Base-by-base conservation (phyloP, 2,888 invertebrate genomes). In the Eueremaeus valkanovi region DNA sequence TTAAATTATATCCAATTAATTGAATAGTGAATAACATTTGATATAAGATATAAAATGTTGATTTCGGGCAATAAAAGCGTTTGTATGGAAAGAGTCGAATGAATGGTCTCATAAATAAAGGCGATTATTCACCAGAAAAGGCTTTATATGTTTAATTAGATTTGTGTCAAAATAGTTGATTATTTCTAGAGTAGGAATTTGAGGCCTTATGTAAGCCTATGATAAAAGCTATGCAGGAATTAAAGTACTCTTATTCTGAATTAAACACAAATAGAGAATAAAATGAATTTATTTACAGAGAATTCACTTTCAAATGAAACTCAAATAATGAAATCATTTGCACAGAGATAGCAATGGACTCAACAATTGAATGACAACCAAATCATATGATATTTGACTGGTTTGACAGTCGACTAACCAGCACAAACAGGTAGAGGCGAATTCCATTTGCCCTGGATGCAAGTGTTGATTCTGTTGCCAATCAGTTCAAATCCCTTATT, bases 361-460 rank as follows among this genome's bases (percentile, higher is more conserved):
- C 13, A 42, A 42, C 13, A 42, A 42, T 42, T 11, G 42, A 13
- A 11, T 11, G 13, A 42, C 49, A 55, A 13, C 1, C 6, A 70
- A 27, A 33, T 40, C 13, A 33, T 24, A 27, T 31, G n/a, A 16
- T 70, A 73, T 18, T 73, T n/a, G 58, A 29, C 24, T 11, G 49
- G 31, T 29, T 1, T 16, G n/a, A 5, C 18, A 55, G 16, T 82
- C 89, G 31, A n/a, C 91, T 89, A 85, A 92, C 92, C 87, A 80
- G 90, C 88, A 83, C 92, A 92, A 61, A 89, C 86, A 0, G 92
- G 91, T 1, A 84, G 80, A 0, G 86, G 86, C 2, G 86, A 86
- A 78, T 90, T 90, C 93, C 92, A 93, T n/a, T 84, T 81, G 0
- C 90, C 90, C 45, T 86, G 83, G 33, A 86, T 83, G 81, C 92